phyloP scores from a whole-genome alignment of 2,888 invertebrate genomes.

The Scelioninae gen. 2 region DNA sequence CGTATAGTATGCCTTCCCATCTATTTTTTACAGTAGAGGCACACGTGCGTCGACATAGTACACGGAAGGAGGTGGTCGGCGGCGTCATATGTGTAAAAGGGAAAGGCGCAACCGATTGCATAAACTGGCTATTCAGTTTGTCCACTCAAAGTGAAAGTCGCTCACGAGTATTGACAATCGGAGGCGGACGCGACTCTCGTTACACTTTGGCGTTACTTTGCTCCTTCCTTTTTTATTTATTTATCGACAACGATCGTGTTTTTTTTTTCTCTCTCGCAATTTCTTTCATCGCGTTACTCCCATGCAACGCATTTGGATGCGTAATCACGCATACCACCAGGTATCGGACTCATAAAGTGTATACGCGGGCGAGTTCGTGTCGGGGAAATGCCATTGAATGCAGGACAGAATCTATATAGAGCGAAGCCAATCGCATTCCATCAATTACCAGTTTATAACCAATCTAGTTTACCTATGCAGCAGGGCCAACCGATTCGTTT shows the following conservation, averaged over 20 bases:
- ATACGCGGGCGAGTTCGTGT: slow-evolving; percentile 41
- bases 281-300: slow-evolving; percentile 26
- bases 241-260: too few species aligned
- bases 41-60: too few species aligned
- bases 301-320: slow-evolving; percentile 29
- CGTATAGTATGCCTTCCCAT: too few species aligned
- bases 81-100: too few species aligned
- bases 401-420: slow-evolving; percentile 33
- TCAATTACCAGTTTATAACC: slow-evolving; percentile 67
- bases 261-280: too few species aligned
- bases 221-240: not conserved
- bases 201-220: not conserved
- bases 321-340: slow-evolving; percentile 43
- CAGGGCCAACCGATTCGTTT: slow-evolving; percentile 57
- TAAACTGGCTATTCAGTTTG: slow-evolving; percentile 21
- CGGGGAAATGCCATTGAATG: slow-evolving; percentile 51
- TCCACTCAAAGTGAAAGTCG: slow-evolving; percentile 27
- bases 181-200: too few species aligned
- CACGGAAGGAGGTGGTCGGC: too few species aligned
- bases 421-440: slow-evolving; percentile 68
- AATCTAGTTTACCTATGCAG: slow-evolving; percentile 60
- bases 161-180: slow-evolving; percentile 16
- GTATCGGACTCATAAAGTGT: slow-evolving; percentile 6
- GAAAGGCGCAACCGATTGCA: slow-evolving; percentile 36
- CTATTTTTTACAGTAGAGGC: too few species aligned